Conservation (phyloP, 1,140 invertebrate genomes). For the Eciton burchellii region DNA sequence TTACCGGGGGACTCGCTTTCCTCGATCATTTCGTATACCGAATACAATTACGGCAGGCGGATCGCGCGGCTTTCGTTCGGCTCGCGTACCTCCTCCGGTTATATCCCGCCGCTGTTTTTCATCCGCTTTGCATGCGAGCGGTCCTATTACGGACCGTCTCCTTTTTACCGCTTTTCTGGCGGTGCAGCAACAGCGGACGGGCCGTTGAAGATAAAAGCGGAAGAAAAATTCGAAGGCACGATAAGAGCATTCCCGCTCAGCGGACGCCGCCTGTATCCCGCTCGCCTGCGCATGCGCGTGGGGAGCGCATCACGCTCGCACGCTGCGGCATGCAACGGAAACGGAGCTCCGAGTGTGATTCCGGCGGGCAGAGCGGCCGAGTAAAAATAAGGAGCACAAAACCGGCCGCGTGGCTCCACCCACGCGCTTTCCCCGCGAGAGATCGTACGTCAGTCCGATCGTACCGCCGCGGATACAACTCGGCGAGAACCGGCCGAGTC, state of each 20-base stretch:
- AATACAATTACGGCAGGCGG: background rate
- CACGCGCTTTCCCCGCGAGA: conserved; percentile 67
- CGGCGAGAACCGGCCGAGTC: conserved; percentile 42
- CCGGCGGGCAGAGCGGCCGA: conserved; percentile 31
- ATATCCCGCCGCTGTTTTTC: background rate
- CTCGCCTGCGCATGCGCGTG: background rate
- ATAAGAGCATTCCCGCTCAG: conserved; percentile 40
- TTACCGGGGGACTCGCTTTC: too few species aligned
- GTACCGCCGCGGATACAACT: conserved; percentile 61
- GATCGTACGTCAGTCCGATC: conserved; percentile 69
- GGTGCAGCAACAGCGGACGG: background rate
- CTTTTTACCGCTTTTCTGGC: background rate
- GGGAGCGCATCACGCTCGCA: conserved; percentile 22
- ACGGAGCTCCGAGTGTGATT: conserved; percentile 54
- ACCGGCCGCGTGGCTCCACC: conserved; percentile 62
- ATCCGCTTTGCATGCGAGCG: conserved; percentile 4
- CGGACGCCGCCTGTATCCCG: conserved; percentile 21
- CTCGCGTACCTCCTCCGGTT: background rate
- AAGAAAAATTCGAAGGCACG: conserved; percentile 49
- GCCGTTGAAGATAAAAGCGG: conserved; percentile 28
- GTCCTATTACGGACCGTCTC: conserved; percentile 13
- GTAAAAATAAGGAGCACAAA: conserved; percentile 72
- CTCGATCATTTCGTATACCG: too few species aligned
- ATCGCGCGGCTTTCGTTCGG: background rate
- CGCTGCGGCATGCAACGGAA: conserved; percentile 30